phyloP scores from a whole-genome alignment of 2,888 invertebrate species.

The Morinoia aosen region DNA sequence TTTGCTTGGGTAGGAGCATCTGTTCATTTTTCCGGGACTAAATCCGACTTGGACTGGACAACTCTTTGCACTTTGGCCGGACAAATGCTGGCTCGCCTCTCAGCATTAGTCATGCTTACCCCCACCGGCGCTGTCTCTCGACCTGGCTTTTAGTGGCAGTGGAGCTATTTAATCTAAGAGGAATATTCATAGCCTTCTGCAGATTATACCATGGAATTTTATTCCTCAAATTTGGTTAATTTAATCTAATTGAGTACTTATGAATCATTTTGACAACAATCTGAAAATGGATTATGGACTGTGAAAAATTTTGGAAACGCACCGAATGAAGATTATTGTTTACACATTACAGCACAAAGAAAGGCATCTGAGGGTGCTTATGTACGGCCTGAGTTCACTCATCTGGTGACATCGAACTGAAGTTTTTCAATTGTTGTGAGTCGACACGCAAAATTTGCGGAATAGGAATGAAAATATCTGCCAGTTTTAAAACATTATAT shows the following conservation, averaged over 20 bases:
- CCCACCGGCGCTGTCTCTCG: neutral
- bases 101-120: slow-evolving; percentile 12
- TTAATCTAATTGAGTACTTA: neutral
- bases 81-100: neutral
- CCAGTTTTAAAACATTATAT: too few species aligned
- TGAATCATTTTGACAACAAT: neutral
- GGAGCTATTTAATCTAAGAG: neutral
- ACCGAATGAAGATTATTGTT: neutral
- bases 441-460: neutral
- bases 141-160: neutral
- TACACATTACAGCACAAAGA: neutral
- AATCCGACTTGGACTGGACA: neutral
- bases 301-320: neutral
- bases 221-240: neutral
- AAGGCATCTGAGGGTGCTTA: neutral
- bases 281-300: neutral
- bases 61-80: slow-evolving; percentile 17
- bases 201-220: neutral
- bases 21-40: neutral
- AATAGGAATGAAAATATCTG: neutral
- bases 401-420: neutral
- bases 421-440: neutral
- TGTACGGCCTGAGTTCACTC: neutral
- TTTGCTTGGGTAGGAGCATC: neutral
- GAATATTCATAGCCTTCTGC: neutral